These are phyloP conservation scores for Drosophila prostipennis DNA, from an alignment of 2,888 invertebrate genomes.

Conservation along the genomic window DNA sequence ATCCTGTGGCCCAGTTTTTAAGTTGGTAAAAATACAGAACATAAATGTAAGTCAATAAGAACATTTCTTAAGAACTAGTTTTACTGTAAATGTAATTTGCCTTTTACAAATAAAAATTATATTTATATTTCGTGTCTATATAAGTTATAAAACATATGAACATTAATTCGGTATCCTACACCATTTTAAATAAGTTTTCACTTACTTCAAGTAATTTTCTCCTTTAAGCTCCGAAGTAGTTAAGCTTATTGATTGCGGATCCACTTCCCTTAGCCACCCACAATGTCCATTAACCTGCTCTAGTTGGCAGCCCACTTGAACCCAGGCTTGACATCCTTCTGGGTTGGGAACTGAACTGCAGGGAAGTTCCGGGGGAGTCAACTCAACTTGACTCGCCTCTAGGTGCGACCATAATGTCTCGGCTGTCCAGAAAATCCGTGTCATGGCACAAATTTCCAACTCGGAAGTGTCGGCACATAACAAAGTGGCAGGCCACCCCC, in stretches of 20 bases:
- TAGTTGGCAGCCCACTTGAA: constrained; percentile 73
- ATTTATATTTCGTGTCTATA: too few species aligned
- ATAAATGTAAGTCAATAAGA: too few species aligned
- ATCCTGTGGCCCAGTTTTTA: neutral
- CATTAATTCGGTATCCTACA: neutral
- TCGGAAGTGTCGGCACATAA: constrained; percentile 78
- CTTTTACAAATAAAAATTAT: too few species aligned
- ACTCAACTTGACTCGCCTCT: constrained; percentile 59
- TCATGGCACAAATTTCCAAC: constrained; percentile 77
- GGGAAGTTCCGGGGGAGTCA: constrained; percentile 29
- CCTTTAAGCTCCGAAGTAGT: constrained; percentile 15
- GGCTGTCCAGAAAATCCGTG: constrained; percentile 63
- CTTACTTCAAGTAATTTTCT: neutral
- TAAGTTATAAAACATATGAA: too few species aligned
- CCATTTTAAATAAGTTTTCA: neutral
- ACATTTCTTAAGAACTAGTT: too few species aligned
- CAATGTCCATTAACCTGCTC: constrained; percentile 71
- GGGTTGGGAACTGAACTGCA: constrained; percentile 11
- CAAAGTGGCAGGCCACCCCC: constrained; percentile 58
- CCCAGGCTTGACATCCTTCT: constrained; percentile 66
- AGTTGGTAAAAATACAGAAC: neutral
- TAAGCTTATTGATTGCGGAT: constrained; percentile 55
- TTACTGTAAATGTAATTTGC: too few species aligned
- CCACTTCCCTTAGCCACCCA: constrained; percentile 4
- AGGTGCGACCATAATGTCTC: constrained; percentile 72